Percentiles rank a stretch among this genome's conserved stretches.
phyloP scores from a whole-genome alignment of 2,888 invertebrate species.

The Erebia palarica region DNA sequence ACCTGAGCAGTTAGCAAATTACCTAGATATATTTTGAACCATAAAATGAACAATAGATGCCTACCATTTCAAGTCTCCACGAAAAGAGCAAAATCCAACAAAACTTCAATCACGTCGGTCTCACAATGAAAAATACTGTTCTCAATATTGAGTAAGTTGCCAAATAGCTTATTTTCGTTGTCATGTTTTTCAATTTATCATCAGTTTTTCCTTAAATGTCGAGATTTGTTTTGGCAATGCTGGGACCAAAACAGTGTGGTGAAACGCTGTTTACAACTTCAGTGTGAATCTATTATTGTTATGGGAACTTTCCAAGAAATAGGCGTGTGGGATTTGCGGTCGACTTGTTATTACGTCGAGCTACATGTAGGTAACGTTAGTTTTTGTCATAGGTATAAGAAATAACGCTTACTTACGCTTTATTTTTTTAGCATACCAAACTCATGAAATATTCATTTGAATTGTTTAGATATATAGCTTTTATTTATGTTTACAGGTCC shows the following conservation, averaged over 20 bases:
- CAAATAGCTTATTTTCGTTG: not conserved
- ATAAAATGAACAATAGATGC: not conserved
- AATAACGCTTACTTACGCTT: not conserved
- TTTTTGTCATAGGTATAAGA: conserved; percentile 12
- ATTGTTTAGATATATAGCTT: too few species aligned
- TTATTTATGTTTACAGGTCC: too few species aligned
- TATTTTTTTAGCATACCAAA: too few species aligned
- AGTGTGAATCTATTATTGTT: conserved; percentile 35
- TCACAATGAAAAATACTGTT: not conserved
- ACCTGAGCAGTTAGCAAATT: not conserved
- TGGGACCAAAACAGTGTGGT: conserved; percentile 39
- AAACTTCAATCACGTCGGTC: not conserved
- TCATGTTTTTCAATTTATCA: not conserved
- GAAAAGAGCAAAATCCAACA: too few species aligned
- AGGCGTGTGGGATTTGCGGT: conserved; percentile 26
- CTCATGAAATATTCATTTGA: too few species aligned
- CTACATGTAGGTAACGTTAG: not conserved
- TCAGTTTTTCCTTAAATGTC: not conserved
- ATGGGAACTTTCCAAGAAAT: conserved; percentile 35
- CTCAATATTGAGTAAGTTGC: not conserved
- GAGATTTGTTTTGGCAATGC: conserved; percentile 12
- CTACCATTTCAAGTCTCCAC: not conserved
- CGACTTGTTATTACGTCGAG: conserved; percentile 18
- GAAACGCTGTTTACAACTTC: conserved; percentile 43
- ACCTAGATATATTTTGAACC: not conserved